Conservation (phyloP, 2,888 invertebrate genomes). For the Dorcus parallelipipedus region DNA sequence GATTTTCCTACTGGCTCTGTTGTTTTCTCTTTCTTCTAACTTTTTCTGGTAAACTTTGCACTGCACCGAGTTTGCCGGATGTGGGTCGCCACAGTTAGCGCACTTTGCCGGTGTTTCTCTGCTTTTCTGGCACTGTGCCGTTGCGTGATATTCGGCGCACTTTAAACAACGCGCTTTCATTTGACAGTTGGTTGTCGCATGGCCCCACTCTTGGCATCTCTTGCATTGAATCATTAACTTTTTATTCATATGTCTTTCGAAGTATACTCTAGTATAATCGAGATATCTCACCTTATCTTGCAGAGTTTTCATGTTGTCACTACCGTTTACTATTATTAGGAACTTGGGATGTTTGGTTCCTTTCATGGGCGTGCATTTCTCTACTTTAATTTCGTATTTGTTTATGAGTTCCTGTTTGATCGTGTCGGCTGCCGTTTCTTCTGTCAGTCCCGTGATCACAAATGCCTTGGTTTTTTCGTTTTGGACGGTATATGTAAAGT, state of each 20-base stretch:
- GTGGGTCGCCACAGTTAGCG: background rate
- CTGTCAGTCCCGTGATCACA: slow-evolving; percentile 1
- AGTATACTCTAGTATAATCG: background rate
- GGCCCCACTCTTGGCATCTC: slow-evolving; percentile 17
- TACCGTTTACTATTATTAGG: background rate
- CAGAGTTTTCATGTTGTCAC: background rate
- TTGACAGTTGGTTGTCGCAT: slow-evolving; percentile 9
- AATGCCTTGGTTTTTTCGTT: background rate
- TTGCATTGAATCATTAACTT: slow-evolving; percentile 9
- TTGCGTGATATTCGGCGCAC: slow-evolving; percentile 6
- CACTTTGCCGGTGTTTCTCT: slow-evolving; percentile 4
- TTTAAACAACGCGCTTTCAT: slow-evolving; percentile 6
- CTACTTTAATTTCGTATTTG: background rate
- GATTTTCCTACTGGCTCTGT: background rate
- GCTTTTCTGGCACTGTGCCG: slow-evolving; percentile 4
- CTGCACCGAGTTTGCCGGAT: slow-evolving; percentile 2
- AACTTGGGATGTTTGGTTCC: background rate
- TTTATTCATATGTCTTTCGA: background rate
- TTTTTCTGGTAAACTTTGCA: slow-evolving; percentile 5
- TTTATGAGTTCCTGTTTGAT: background rate
- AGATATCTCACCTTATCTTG: background rate
- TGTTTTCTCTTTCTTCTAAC: background rate
- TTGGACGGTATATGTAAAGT: background rate
- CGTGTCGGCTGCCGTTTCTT: background rate
- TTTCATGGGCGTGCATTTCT: background rate